phyloP scores from a whole-genome alignment of 2,888 invertebrate genomes.

The Acleris emargana region DNA sequence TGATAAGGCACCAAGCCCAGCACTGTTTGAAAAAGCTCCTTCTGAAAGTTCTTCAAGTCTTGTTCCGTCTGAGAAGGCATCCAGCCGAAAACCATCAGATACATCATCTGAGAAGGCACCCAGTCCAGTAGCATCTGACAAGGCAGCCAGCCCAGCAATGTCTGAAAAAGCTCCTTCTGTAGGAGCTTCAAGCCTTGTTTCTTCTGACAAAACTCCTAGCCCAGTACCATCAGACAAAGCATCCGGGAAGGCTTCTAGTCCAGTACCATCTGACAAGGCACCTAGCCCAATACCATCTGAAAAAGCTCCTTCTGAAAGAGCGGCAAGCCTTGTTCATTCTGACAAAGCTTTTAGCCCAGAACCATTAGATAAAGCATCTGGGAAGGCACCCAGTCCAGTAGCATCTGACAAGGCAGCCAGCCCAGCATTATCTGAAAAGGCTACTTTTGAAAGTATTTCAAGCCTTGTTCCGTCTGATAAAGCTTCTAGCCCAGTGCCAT shows the following conservation, averaged over 20 bases:
- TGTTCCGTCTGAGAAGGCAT: conserved; percentile 19
- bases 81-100: conserved; percentile 32
- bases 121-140: conserved; percentile 23
- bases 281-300: conserved; percentile 34
- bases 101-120: conserved; percentile 30
- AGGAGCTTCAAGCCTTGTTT: conserved; percentile 30
- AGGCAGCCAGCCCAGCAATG: conserved; percentile 29
- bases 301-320: conserved; percentile 35
- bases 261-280: conserved; percentile 20
- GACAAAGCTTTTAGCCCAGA: conserved; percentile 22
- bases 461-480: conserved; percentile 23
- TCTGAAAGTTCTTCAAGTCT: conserved; percentile 9
- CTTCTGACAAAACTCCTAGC: neutral
- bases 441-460: conserved; percentile 24
- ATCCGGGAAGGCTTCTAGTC: conserved; percentile 33
- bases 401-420: conserved; percentile 21
- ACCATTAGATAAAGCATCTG: conserved; percentile 22
- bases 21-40: conserved; percentile 19
- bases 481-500: conserved; percentile 13
- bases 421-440: neutral
- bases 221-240: conserved; percentile 12
- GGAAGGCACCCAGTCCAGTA: conserved; percentile 17
- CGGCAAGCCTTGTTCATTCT: conserved; percentile 12
- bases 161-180: conserved; percentile 24
- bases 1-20: conserved; percentile 5